Evolutionary conservation across 2,113 vertebrate genomes (phyloP), one percentile per base, ranked within the genome.

Genomic region (Holacanthus passer): DNA sequence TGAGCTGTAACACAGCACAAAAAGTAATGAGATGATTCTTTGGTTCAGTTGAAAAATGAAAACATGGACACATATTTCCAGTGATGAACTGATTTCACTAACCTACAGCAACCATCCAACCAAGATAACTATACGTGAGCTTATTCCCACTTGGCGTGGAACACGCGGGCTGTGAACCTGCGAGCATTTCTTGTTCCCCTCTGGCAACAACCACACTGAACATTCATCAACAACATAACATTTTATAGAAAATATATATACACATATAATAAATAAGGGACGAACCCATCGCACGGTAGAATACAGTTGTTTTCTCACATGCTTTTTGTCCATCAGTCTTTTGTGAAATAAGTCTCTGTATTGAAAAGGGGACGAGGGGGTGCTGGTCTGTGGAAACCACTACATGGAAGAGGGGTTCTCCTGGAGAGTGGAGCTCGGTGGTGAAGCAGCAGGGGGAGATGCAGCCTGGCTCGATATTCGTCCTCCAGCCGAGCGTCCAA

Each of bases 241-340:
- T 53, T 59, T 53, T 45, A 86, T 88, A 88, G 66, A 93, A 93
- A 91, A 93, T 84, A 92, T 90, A 92, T 92, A 66, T 91, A 93
- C 90, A 94, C 43, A 60, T 86, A 59, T 87, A 94, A 95, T 94
- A 95, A 95, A 94, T 95, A 92, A 76, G 82, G 79, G 79, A 77
- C 6, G 24, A 81, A 64, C 81, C 77, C 72, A 82, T 81, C 1
- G 56, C 70, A 81, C 22, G 13, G 69, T 72, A 74, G 86, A 87
- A 87, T 82, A 86, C 86, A 56, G 77, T 3, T 53, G 76, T 87
- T 87, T 91, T 79, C 82, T 87, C 91, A 85, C 87, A 86, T 92
- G 87, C 88, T 93, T 88, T 90, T 81, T 86, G 90, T 92, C 80
- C 87, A 63, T 90, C 77, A 84, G 91, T 92, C 90, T 89, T 85